Evolutionary conservation across 2,888 invertebrate species (phyloP).

Genomic region (Plagiodera versicolora): DNA sequence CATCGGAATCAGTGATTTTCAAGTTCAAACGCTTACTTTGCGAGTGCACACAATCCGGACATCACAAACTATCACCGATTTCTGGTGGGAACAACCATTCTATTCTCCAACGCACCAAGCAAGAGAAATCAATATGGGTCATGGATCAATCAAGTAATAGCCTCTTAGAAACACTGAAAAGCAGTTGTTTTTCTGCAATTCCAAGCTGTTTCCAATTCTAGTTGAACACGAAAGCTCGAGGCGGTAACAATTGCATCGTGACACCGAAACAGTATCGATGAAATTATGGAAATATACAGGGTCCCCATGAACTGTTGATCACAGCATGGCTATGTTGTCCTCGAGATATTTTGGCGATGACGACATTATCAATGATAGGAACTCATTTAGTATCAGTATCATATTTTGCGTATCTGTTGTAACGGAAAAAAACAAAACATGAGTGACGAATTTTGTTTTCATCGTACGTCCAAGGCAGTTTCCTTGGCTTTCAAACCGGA

Average conservation of each 20-base stretch:
- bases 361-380: background rate
- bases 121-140: too few species aligned
- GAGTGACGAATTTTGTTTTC: too few species aligned
- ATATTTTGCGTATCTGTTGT: background rate
- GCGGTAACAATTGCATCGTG: slow-evolving; percentile 24
- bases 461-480: background rate
- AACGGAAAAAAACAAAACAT: too few species aligned
- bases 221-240: slow-evolving; percentile 19
- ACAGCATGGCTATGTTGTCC: background rate
- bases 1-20: too few species aligned
- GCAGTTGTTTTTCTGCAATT: background rate
- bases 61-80: too few species aligned
- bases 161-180: background rate
- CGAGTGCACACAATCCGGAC: too few species aligned
- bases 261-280: slow-evolving; percentile 23
- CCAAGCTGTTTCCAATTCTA: slow-evolving; percentile 12
- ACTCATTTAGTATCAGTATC: background rate
- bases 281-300: slow-evolving; percentile 12
- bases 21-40: too few species aligned
- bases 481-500: background rate
- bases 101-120: too few species aligned
- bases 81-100: too few species aligned
- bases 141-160: too few species aligned
- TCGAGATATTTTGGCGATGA: background rate
- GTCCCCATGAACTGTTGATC: too few species aligned